Percentiles rank a stretch among this genome's conserved stretches.
Evolutionary conservation across 1,140 invertebrate genomes (phyloP).

Genomic region (Apocrypta bakeri): DNA sequence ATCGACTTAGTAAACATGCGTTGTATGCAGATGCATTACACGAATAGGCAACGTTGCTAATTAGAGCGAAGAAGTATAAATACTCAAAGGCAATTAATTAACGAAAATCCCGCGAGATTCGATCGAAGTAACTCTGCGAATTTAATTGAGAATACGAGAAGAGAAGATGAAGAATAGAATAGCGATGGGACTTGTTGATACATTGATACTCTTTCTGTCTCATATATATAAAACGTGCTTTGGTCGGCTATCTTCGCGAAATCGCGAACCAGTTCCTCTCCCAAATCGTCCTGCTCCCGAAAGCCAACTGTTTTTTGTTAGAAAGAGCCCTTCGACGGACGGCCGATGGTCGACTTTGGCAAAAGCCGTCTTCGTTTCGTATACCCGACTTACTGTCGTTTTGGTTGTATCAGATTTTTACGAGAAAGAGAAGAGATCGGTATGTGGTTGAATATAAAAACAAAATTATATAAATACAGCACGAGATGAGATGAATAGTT

Average conservation of each 20-base stretch:
- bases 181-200: constrained; percentile 70
- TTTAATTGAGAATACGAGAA: constrained; percentile 60
- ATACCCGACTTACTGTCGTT: neutral
- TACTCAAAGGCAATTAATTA: constrained; percentile 14
- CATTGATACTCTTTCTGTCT: constrained; percentile 48
- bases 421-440: too few species aligned
- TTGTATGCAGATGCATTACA: too few species aligned
- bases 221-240: constrained; percentile 64
- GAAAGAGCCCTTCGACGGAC: neutral
- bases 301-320: constrained; percentile 2
- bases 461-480: too few species aligned
- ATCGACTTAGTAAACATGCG: too few species aligned
- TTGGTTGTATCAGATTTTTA: constrained; percentile 5
- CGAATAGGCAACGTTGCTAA: constrained; percentile 1
- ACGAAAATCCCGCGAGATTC: constrained; percentile 33
- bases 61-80: neutral
- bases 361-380: neutral
- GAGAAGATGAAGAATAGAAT: constrained; percentile 71
- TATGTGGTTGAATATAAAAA: too few species aligned
- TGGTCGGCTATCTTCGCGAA: constrained; percentile 67
- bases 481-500: too few species aligned
- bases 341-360: constrained; percentile 12
- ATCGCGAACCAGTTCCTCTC: constrained; percentile 71
- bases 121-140: constrained; percentile 52
- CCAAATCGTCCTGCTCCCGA: neutral